phyloP scores from a whole-genome alignment of 2,113 vertebrate species.

The Alaudala cheleensis region DNA sequence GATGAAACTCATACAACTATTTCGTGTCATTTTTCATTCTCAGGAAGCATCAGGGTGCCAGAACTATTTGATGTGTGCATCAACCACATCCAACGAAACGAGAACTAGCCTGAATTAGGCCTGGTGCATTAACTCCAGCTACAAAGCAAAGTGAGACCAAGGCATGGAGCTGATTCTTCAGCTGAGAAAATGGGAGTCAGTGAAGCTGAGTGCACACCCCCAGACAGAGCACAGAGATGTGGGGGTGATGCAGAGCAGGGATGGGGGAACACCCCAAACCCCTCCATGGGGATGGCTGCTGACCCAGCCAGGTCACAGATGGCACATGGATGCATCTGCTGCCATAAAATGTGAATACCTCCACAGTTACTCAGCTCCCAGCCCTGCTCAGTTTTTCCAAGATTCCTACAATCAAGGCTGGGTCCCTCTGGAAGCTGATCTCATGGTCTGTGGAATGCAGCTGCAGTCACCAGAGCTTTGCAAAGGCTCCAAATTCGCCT shows the following conservation, averaged over 20 bases:
- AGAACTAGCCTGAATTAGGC: not conserved
- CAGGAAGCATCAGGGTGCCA: not conserved
- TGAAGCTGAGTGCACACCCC: not conserved
- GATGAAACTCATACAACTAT: not conserved
- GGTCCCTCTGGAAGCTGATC: slow-evolving; percentile 76
- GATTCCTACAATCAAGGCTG: slow-evolving; percentile 64
- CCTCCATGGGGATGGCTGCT: not conserved
- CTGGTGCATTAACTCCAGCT: not conserved
- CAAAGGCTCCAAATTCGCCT: slow-evolving; percentile 60
- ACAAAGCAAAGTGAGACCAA: not conserved
- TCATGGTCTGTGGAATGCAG: slow-evolving; percentile 75
- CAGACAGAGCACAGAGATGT: not conserved
- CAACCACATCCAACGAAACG: not conserved
- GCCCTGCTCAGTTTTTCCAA: slow-evolving; percentile 68
- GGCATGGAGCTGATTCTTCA: not conserved
- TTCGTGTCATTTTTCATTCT: slow-evolving; percentile 33
- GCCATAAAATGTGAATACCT: not conserved
- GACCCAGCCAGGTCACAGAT: not conserved
- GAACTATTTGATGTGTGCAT: slow-evolving; percentile 10
- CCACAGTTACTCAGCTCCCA: not conserved
- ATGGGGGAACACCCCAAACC: not conserved
- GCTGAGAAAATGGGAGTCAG: not conserved
- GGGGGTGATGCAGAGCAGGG: not conserved
- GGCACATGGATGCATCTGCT: not conserved
- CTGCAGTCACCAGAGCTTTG: slow-evolving; percentile 59